phyloP scores from a whole-genome alignment of 2,888 invertebrate genomes.

The Mimachlamys varia region DNA sequence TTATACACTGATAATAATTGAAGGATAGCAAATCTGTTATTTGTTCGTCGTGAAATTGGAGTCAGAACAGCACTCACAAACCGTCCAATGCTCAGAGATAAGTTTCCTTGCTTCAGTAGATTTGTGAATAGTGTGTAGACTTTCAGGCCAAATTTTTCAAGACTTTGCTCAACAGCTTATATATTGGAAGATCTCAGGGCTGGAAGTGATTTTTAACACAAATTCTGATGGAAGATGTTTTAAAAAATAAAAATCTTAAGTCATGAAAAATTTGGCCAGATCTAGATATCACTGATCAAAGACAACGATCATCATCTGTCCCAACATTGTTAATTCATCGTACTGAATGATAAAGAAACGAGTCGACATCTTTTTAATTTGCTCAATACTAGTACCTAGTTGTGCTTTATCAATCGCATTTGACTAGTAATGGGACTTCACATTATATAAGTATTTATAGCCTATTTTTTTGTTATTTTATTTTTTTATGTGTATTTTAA shows the following conservation, averaged over 20 bases:
- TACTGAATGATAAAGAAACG: neutral
- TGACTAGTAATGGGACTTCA: neutral
- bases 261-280: neutral
- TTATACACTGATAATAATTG: too few relatives aligned
- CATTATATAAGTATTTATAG: neutral
- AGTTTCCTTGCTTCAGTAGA: too few relatives aligned
- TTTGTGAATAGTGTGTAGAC: neutral
- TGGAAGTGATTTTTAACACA: neutral
- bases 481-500: conserved; percentile 13
- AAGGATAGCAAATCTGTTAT: neutral
- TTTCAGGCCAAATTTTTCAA: neutral
- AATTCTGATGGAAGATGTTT: neutral
- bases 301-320: neutral
- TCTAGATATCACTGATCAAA: neutral
- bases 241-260: neutral
- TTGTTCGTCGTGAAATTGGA: neutral
- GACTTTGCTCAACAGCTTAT: neutral
- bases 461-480: neutral
- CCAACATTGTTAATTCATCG: neutral
- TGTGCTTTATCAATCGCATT: neutral
- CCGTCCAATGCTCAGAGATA: neutral
- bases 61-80: neutral
- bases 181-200: neutral
- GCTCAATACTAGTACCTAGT: neutral
- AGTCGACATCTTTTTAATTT: conserved; percentile 34